These are phyloP conservation scores for Strongylocentrotus purpuratus DNA, from an alignment of 35 echinoderm and acorn worm genomes.

Conservation along the genomic window DNA sequence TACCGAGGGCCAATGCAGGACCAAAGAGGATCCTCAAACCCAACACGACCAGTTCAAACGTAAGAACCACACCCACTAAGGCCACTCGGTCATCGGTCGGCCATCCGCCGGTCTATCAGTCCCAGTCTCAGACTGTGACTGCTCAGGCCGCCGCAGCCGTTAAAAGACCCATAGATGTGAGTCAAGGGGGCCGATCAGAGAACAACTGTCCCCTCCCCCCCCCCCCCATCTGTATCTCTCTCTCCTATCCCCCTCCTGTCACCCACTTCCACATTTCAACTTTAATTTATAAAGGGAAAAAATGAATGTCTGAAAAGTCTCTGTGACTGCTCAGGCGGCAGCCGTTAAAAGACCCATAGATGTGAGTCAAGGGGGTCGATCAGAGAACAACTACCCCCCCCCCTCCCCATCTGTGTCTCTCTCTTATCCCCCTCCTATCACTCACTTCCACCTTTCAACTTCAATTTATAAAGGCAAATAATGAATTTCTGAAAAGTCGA, in stretches of 20 bases:
- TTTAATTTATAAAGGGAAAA: not conserved
- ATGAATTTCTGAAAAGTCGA: not conserved
- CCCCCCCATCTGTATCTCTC: not conserved
- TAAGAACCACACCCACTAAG: constrained; percentile 45
- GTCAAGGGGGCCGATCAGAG: not conserved
- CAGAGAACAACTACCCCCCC: not conserved
- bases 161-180: constrained; percentile 6
- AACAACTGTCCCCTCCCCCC: not conserved
- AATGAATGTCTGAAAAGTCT: not conserved
- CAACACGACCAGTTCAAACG: not conserved
- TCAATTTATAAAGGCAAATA: not conserved
- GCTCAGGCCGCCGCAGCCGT: not conserved
- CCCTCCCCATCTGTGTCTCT: too few relatives aligned
- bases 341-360: not conserved
- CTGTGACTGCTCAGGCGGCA: constrained; percentile 15
- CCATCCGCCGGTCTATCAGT: constrained; percentile 21
- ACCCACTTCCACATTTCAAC: not conserved
- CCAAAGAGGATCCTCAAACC: constrained; percentile 57
- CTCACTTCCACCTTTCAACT: not conserved
- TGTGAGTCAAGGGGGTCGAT: not conserved
- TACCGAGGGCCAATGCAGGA: constrained; percentile 22
- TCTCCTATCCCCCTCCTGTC: not conserved
- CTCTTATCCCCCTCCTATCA: not conserved
- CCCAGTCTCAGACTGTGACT: constrained; percentile 43
- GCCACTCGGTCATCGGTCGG: constrained; percentile 19